phyloP scores from a whole-genome alignment of 2,113 vertebrate genomes.

The Centropus bengalensis region DNA sequence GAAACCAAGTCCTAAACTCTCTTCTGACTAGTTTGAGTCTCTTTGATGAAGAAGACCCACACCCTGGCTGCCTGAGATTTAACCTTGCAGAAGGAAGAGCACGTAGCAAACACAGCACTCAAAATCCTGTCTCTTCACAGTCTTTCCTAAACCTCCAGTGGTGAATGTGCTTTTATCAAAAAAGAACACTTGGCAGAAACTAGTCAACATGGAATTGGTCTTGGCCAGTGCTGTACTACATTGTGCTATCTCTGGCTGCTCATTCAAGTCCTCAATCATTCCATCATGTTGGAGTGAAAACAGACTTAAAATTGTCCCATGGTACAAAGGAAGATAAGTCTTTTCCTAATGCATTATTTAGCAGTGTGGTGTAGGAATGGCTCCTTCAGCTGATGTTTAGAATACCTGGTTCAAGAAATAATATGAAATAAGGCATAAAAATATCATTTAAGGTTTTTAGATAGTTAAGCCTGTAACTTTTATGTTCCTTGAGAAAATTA shows the following conservation, averaged over 20 bases:
- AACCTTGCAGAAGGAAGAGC: neutral
- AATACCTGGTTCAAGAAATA: neutral
- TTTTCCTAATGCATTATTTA: neutral
- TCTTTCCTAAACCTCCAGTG: neutral
- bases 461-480: neutral
- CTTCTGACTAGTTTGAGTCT: neutral
- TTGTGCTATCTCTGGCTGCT: neutral
- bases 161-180: neutral
- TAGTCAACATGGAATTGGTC: neutral
- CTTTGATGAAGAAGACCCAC: neutral
- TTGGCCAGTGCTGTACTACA: neutral
- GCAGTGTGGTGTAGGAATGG: neutral
- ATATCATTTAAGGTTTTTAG: neutral
- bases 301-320: neutral
- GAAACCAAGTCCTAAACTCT: neutral
- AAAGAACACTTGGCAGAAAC: neutral
- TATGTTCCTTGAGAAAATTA: neutral
- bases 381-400: neutral
- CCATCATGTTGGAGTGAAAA: neutral
- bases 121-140: neutral
- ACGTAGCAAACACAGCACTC: neutral
- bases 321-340: neutral
- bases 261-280: neutral
- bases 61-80: neutral
- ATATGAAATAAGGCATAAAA: neutral